Evolutionary conservation across 2,888 invertebrate species (phyloP), one percentile per base, ranked within the genome.

Genomic region (Cyclophora punctaria): DNA sequence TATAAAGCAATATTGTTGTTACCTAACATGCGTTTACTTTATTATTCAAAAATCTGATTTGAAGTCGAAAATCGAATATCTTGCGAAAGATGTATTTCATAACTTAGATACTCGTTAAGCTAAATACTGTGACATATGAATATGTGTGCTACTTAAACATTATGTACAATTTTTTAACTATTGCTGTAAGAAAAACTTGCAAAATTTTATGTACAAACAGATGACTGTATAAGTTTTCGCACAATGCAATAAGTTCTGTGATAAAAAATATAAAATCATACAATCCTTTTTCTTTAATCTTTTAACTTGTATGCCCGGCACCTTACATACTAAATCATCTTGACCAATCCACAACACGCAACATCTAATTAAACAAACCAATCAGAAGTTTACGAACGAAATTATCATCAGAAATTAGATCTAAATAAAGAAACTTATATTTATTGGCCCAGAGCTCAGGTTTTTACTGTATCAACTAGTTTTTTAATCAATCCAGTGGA

Each of bases 401-500:
- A 44, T 44, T 44, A 44, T 44, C 20, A 44, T 44, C 5, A 33
- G 44, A 44, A 44, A 44, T 44, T 44, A 34, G 34, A 20, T 44
- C 44, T 44, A 44, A 33, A 7, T 44, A 33, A 20, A 33, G 44
- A 6, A 2, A 44, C 44, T 44, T 33, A 33, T 44, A 33, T 44
- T 34, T 37, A 37, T 37, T 37, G 37, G 37, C 20, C 44, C 20
- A 44, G 33, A 20, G 33, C 44, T 44, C 34, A 33, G 44, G 44
- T 44, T 44, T 44, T 44, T 20, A 44, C 33, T 37, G 5, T 37
- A 44, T 44, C 44, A 44, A 55, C 55, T 50, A 41, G 50, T 48
- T 53, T 53, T 34, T 56, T 55, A 61, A 61, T 61, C 57, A 57
- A 55, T 51, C 52, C 46, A 34, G 52, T 57, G 56, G 57, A 59